A percentile compares a stretch with the other conserved stretches of the same genome.
These are phyloP conservation scores for Drosophila monieri DNA, from an alignment of 2,888 invertebrate species.

Conservation along the genomic window DNA sequence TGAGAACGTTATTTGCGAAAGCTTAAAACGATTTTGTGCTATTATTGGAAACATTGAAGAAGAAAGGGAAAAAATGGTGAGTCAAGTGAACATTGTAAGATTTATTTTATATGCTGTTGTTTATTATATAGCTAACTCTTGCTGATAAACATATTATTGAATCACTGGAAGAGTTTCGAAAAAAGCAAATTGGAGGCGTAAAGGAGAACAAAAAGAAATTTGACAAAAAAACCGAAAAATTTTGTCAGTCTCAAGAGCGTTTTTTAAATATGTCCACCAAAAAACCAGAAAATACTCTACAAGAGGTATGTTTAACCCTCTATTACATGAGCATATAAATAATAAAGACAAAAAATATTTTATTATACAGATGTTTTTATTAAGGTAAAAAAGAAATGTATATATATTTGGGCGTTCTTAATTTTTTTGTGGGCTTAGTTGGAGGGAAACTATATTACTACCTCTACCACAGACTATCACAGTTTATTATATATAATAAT, in stretches of 20 bases:
- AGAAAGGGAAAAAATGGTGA: conserved; percentile 97
- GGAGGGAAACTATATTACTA: no score
- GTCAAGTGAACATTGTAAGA: conserved; percentile 66
- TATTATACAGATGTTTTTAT: no score
- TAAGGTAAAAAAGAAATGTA: no score
- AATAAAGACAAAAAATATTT: no score
- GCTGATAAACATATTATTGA: conserved; percentile 96
- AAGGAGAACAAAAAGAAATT: conserved; percentile 98
- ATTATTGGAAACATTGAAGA: conserved; percentile 97
- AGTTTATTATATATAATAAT: no score
- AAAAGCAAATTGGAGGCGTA: conserved; percentile 97
- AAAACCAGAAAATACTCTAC: conserved; percentile 94
- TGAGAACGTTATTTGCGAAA: conserved; percentile 96
- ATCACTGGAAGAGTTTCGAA: conserved; percentile 96
- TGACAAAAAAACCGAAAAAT: conserved; percentile 98
- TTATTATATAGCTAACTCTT: conserved; percentile 90
- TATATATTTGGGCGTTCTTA: no score
- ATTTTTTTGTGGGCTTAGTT: no score
- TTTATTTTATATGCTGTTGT: not conserved
- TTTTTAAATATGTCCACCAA: conserved; percentile 96
- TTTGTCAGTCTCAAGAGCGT: conserved; percentile 97
- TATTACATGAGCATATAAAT: no score
- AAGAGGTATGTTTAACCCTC: conserved; percentile 88
- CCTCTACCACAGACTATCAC: no score
- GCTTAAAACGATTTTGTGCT: conserved; percentile 95